Base-by-base conservation (phyloP, 2,797 vertebrate species). In the Rhabdomys pumilio region DNA sequence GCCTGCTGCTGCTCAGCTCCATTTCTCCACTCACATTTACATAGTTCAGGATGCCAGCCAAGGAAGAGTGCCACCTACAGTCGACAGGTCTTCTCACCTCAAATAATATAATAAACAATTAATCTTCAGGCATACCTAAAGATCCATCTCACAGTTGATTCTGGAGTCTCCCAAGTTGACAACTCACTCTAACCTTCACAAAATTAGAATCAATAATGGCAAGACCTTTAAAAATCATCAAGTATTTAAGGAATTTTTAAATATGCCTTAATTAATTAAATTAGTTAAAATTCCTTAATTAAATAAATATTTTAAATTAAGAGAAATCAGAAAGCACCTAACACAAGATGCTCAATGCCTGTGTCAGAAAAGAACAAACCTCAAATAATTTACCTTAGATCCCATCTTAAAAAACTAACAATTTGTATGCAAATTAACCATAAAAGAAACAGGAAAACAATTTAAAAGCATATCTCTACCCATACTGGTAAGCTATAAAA, bases 201-300 rank as follows among this genome's bases (percentile, higher is more conserved):
- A 76, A 88, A 72, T 61, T 53, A 91, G 86, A 96, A 92, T 38
- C 9, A 84, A 22, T 75, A 93, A 77, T 47, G n/a, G 14, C 61
- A 31, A 63, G 8, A 75, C 53, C 2, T 86, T 72, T 59, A 96
- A 63, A 84, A 96, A 50, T 69, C 10, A 24, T 38, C 41, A 79
- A 72, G 76, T 92, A 90, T 59, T 53, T 95, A 76, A 75, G 24
- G 50, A 1, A 88, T 26, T 89, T 85, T 24, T 44, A 92, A 87
- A 79, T 94, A 81, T 38, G 7, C 34, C 67, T 69, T 19, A n/a
- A 69, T 69, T 69, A 69, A 69, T 69, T n/a, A n/a, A 38, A 69
- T 69, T 69, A 38, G 15, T 69, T n/a, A n/a, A 69, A 69, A n/a
- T 69, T n/a, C 9, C 34, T n/a, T 69, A 19, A 38, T 24, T 59